Percentiles rank a stretch among this genome's conserved stretches.
phyloP scores from a whole-genome alignment of 1,140 invertebrate species.

The Panagrolaimus sp. region DNA sequence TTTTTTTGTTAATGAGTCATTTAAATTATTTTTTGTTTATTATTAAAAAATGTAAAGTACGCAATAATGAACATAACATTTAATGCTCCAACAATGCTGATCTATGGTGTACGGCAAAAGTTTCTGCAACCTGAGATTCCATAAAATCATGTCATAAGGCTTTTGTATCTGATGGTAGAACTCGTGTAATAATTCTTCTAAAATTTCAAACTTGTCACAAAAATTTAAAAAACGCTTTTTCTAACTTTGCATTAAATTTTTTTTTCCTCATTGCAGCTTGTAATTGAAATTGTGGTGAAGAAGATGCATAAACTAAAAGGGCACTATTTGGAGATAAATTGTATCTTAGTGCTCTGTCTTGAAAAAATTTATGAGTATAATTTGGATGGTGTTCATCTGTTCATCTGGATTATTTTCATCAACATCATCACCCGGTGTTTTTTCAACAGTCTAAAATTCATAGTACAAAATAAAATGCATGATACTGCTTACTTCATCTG shows the following conservation, averaged over 20 bases:
- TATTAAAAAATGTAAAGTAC: no score
- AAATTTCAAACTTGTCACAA: background rate
- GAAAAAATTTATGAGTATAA: background rate
- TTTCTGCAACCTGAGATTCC: constrained; percentile 3
- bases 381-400: constrained; percentile 7
- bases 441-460: background rate
- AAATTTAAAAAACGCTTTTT: background rate
- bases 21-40: no score
- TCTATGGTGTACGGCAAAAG: constrained; percentile 4
- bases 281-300: background rate
- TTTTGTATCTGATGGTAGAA: background rate
- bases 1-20: no score
- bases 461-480: no score
- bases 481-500: constrained; percentile 1
- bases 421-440: background rate
- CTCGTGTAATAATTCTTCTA: background rate
- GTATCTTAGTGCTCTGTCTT: constrained; percentile 4
- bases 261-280: background rate
- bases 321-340: constrained; percentile 8
- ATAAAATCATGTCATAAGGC: background rate
- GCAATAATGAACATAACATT: background rate
- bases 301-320: background rate
- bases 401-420: background rate
- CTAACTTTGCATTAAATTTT: background rate
- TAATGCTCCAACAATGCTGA: background rate